These are phyloP conservation scores for Hypsibius dujardini DNA, from an alignment of 1,140 invertebrate genomes.

Conservation along the genomic window DNA sequence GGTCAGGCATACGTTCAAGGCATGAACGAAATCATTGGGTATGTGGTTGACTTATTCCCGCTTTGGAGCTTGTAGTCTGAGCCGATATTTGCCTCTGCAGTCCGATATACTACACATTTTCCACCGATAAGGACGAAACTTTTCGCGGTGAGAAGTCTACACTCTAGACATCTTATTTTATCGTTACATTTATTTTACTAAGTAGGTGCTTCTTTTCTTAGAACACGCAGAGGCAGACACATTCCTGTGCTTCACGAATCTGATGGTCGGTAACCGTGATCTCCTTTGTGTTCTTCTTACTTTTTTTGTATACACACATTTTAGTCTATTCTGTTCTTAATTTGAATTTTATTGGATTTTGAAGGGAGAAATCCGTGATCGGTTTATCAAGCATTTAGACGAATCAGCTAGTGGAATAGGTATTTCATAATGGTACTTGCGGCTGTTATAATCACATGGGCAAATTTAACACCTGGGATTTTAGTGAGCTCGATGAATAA, in stretches of 20 bases:
- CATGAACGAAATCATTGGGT: slow-evolving; percentile 96
- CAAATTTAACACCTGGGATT: not conserved
- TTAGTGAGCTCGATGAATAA: slow-evolving; percentile 47
- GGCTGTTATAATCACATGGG: not conserved
- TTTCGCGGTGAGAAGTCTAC: slow-evolving; percentile 47
- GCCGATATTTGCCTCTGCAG: too few species aligned
- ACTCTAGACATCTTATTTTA: not conserved
- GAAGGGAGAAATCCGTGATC: slow-evolving; percentile 71
- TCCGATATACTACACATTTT: slow-evolving; percentile 92
- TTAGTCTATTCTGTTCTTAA: too few species aligned
- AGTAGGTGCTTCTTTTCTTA: slow-evolving; percentile 34
- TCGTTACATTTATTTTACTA: too few species aligned
- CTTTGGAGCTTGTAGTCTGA: too few species aligned
- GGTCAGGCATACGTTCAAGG: slow-evolving; percentile 91
- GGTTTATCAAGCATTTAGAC: slow-evolving; percentile 87
- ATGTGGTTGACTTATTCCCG: too few species aligned
- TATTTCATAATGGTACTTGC: slow-evolving; percentile 18
- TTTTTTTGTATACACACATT: too few species aligned
- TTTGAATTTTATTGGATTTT: too few species aligned
- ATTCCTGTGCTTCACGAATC: slow-evolving; percentile 90
- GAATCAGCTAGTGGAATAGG: slow-evolving; percentile 50
- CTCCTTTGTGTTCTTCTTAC: too few species aligned
- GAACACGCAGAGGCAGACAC: slow-evolving; percentile 87
- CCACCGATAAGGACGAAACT: slow-evolving; percentile 60
- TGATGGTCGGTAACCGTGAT: slow-evolving; percentile 44